Evolutionary conservation across 1,140 invertebrate species (phyloP).

Genomic region (Sesamia nonagrioides): DNA sequence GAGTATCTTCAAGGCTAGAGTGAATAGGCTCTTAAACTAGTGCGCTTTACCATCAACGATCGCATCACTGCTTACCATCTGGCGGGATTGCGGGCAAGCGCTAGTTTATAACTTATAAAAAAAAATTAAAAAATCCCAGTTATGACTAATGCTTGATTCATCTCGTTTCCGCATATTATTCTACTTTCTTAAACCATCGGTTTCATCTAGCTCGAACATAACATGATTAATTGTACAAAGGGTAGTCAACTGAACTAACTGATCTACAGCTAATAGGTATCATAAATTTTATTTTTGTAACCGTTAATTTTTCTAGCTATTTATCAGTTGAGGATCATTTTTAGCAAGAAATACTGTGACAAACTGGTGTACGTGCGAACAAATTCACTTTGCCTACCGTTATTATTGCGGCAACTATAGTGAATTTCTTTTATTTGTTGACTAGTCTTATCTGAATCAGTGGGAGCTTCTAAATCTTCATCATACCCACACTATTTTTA

Average conservation of each 20-base stretch:
- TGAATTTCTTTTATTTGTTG: too few species aligned
- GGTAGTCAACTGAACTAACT: background rate
- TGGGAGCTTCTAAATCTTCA: background rate
- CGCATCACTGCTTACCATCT: too few species aligned
- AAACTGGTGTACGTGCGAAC: background rate
- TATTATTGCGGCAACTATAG: background rate
- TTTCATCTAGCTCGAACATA: background rate
- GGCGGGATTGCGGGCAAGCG: too few species aligned
- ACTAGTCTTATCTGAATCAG: background rate
- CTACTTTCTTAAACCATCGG: background rate
- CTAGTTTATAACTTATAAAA: too few species aligned
- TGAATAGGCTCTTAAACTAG: too few species aligned
- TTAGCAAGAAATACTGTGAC: background rate
- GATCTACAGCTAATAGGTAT: background rate
- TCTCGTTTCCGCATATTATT: background rate
- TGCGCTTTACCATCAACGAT: too few species aligned
- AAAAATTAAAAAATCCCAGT: too few species aligned
- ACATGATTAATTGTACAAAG: background rate
- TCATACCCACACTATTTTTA: conserved; percentile 2
- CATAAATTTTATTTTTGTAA: background rate
- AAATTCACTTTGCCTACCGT: background rate
- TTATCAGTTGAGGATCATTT: background rate
- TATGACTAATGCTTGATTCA: background rate
- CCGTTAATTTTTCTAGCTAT: background rate
- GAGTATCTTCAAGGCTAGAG: too few species aligned